Evolutionary conservation across 2,797 vertebrate genomes (phyloP), one percentile per base, ranked within the genome.

Genomic region (Bucorvus abyssinicus): DNA sequence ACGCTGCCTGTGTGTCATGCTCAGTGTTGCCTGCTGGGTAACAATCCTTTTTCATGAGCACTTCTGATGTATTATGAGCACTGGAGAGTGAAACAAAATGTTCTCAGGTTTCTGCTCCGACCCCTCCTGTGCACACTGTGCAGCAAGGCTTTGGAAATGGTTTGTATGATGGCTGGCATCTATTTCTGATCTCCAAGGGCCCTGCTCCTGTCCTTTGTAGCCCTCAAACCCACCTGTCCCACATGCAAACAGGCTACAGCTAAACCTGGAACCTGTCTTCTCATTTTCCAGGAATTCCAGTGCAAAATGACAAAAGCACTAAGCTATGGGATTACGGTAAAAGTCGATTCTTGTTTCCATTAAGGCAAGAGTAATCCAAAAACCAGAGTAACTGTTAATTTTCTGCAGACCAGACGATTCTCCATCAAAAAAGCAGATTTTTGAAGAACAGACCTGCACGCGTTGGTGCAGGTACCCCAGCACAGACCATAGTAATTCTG

Each of bases 61-160:
- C 3, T 70, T 74, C 85, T 90, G 45, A 87, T 0, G 0, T 34
- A 61, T 77, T 64, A 47, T 0, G 14, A 57, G 27, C 0, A 0
- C 12, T 18, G 20, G 30, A 44, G 49, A 38, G 18, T 6, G 14
- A 81, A 94, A 61, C 22, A 32, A 79, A 74, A 45, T 3, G 14
- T 29, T 76, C 55, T 21, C 38, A 30, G 26, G 11, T 69, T 79
- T 84, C 49, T 63, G 59, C 45, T 78, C 44, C 4, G 29, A 60
- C 3, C 13, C 26, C 38, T 67, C 67, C 50, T 36, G 22, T 22
- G 61, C 52, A 24, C 4, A 3, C 63, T 17, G 61, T 47, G 38
- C 67, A 65, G 34, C 15, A 20, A 38, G 12, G 50, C 36, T 84
- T 65, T 73, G 44, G 55, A 56, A 84, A 74, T 8, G 17, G 32